A percentile compares a stretch with the other conserved stretches of the same genome.
phyloP scores from a whole-genome alignment of 2,113 vertebrate species.

The Malaclemys terrapin region DNA sequence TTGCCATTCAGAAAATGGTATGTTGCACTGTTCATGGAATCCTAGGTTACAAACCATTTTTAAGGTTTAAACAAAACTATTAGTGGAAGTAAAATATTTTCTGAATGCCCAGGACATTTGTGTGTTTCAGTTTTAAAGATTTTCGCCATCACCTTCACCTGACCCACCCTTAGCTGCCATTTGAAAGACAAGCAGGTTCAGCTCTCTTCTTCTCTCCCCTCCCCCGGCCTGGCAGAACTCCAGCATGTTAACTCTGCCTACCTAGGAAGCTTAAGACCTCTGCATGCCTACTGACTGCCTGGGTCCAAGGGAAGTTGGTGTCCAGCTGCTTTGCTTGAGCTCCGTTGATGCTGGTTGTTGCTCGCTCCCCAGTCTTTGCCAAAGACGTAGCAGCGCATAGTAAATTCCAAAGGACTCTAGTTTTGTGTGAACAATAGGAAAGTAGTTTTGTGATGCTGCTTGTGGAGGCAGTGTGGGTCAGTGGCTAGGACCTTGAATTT shows the following conservation, averaged over 20 bases:
- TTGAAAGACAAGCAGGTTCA: background rate
- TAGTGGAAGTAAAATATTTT: background rate
- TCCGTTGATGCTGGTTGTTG: background rate
- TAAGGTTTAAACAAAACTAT: background rate
- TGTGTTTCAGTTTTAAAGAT: background rate
- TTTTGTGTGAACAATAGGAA: background rate
- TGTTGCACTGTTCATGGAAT: constrained; percentile 19
- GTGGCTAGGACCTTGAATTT: background rate
- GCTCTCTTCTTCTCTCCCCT: background rate
- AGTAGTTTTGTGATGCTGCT: background rate
- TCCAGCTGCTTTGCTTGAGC: background rate
- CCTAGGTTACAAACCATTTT: background rate
- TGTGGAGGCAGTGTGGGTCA: background rate
- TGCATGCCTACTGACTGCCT: background rate
- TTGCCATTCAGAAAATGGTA: background rate
- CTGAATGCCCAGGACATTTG: background rate
- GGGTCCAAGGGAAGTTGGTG: background rate
- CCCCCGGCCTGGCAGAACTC: background rate
- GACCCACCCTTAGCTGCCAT: background rate
- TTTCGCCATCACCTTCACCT: background rate
- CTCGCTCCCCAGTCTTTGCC: background rate
- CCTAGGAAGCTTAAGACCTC: background rate
- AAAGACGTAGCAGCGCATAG: background rate
- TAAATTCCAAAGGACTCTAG: background rate
- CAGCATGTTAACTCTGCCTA: background rate